Base-by-base conservation (phyloP, 2,797 vertebrate genomes). In the Zonotrichia albicollis region DNA sequence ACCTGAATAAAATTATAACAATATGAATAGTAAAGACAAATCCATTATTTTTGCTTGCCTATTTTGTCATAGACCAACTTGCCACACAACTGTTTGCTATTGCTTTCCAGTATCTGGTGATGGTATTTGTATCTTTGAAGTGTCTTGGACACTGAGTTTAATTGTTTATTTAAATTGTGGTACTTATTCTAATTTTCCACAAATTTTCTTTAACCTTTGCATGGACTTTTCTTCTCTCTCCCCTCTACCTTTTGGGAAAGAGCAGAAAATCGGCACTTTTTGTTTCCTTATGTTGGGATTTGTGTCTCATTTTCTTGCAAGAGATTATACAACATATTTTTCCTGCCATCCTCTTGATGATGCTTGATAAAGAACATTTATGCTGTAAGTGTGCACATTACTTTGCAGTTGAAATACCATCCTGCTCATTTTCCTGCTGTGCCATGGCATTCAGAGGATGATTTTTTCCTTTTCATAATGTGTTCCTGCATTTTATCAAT, bases 361-460 rank as follows among this genome's bases (percentile, higher is more conserved):
- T 68, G 27, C n/a, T 75, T 72, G 43, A 68, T 66, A 70, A 67
- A 64, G 60, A 82, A 29, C 32, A 50, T 79, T 73, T 53, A 5
- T 70, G 34, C 34, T 46, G 42, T 80, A 92, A 43, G 25, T 54
- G 11, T 36, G 38, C 30, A 43, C 42, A 74, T 70, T 87, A 55
- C 45, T 92, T 83, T 43, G 30, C 29, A 84, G 40, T 76, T 88
- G 54, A 86, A 91, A 71, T 76, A 60, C 3, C 58, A 95, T 50
- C 43, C 62, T 76, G 66, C 67, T 96, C n/a, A 42, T 91, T 94
- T 92, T 26, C 74, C 78, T 82, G 45, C 77, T 93, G 90, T 23
- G 57, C 40, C 30, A 23, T 84, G 54, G 65, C 60, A 67, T 79
- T 93, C 36, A 71, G 38, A 70, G 29, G 9, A 62, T 34, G 14